Evolutionary conservation across 2,888 invertebrate species (phyloP).

Genomic region (Drosophila birchii): DNA sequence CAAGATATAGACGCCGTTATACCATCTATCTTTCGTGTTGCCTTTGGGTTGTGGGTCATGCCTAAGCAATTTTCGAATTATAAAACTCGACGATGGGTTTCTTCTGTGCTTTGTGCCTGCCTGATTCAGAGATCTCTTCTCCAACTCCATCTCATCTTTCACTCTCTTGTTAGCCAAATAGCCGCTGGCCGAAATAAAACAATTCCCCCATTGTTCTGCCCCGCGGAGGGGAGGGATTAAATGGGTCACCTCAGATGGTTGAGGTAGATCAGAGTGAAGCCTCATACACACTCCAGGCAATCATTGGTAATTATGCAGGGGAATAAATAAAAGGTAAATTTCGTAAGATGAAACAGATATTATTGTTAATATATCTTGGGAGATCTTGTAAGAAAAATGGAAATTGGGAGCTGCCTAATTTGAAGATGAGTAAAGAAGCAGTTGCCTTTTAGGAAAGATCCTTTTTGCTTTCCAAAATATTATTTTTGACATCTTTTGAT

Average conservation of each 20-base stretch:
- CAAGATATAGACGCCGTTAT: slow-evolving; percentile 31
- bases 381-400: not conserved
- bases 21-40: not conserved
- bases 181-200: slow-evolving; percentile 51
- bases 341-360: not conserved
- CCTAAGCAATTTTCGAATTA: slow-evolving; percentile 41
- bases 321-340: not conserved
- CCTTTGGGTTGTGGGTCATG: slow-evolving; percentile 36
- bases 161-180: slow-evolving; percentile 58
- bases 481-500: not conserved
- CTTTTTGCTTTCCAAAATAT: not conserved
- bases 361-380: not conserved
- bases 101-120: slow-evolving; percentile 31
- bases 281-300: slow-evolving; percentile 6
- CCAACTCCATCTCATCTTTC: slow-evolving; percentile 3
- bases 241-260: slow-evolving; percentile 58
- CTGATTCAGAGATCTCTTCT: slow-evolving; percentile 16
- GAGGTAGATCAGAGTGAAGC: slow-evolving; percentile 23
- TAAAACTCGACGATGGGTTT: slow-evolving; percentile 20
- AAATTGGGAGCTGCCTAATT: not conserved
- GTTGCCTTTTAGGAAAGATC: too few relatives aligned
- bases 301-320: slow-evolving; percentile 11
- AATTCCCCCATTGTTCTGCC: slow-evolving; percentile 64
- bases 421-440: too few relatives aligned
- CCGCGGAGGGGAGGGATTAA: slow-evolving; percentile 34